Conservation (phyloP, 2,888 invertebrate species). For the Andrena chrysosceles region DNA sequence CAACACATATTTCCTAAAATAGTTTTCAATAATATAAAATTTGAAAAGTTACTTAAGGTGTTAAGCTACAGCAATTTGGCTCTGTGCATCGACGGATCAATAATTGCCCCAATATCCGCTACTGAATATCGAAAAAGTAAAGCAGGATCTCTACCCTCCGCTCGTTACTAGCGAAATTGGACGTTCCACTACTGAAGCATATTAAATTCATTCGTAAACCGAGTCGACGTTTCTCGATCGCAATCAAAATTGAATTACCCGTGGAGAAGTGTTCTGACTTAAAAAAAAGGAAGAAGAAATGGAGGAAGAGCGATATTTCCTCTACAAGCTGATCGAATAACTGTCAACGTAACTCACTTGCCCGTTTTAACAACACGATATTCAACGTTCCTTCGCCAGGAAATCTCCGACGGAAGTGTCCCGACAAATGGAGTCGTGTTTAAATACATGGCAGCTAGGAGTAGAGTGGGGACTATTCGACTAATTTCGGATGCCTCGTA, state of each 20-base stretch:
- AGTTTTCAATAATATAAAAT: no score
- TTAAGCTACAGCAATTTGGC: no score
- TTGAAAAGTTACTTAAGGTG: no score
- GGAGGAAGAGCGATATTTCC: neutral
- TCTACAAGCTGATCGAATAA: slow-evolving; percentile 6
- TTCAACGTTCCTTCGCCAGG: neutral
- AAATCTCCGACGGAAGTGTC: neutral
- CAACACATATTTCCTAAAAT: no score
- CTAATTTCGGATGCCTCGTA: no score
- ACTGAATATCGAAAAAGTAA: neutral
- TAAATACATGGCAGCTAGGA: slow-evolving; percentile 41
- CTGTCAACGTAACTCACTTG: slow-evolving; percentile 1
- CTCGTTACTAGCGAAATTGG: slow-evolving; percentile 18
- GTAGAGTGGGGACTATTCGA: no score
- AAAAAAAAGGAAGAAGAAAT: neutral
- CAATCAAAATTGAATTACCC: slow-evolving; percentile 12
- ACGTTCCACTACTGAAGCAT: slow-evolving; percentile 11
- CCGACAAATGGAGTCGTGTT: slow-evolving; percentile 59
- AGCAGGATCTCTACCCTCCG: neutral
- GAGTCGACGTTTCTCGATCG: slow-evolving; percentile 29
- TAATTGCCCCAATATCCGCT: neutral
- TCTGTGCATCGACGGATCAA: neutral
- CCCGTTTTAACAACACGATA: slow-evolving; percentile 1
- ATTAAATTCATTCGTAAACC: slow-evolving; percentile 25
- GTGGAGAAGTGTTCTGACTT: neutral